Evolutionary conservation across 1,140 invertebrate genomes (phyloP).

Genomic region (Hormaphis cornu): DNA sequence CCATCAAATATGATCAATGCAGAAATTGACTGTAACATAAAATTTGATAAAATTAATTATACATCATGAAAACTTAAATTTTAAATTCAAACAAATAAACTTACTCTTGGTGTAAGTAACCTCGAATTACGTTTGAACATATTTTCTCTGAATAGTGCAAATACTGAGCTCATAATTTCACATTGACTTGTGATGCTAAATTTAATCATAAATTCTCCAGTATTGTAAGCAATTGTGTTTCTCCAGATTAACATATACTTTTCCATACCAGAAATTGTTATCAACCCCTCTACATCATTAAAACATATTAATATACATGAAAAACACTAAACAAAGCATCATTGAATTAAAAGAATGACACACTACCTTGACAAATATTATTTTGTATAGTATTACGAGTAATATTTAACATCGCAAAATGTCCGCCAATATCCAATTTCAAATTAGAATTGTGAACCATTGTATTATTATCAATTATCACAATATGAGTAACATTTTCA

Average conservation of each 20-base stretch:
- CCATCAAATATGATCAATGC: constrained; percentile 87
- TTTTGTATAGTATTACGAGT: constrained; percentile 74
- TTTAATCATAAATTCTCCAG: constrained; percentile 75
- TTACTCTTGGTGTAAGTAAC: constrained; percentile 39
- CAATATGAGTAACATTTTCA: constrained; percentile 84
- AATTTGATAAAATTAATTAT: background rate
- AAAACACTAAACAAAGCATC: background rate
- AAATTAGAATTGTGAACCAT: constrained; percentile 81
- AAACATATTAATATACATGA: background rate
- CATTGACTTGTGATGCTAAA: constrained; percentile 86
- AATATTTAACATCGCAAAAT: constrained; percentile 78
- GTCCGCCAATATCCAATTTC: constrained; percentile 74
- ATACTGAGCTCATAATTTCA: constrained; percentile 76
- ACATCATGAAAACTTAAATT: background rate
- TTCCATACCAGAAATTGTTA: constrained; percentile 90
- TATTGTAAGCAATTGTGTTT: constrained; percentile 69
- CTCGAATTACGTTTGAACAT: constrained; percentile 62
- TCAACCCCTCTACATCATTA: constrained; percentile 52
- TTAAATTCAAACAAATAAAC: background rate
- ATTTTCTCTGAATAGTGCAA: constrained; percentile 70
- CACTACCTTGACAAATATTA: constrained; percentile 61
- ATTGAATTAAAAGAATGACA: background rate
- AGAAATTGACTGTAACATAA: constrained; percentile 49
- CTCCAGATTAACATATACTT: constrained; percentile 75
- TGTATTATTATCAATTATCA: constrained; percentile 76